Conservation (phyloP, 2,113 vertebrate species). For the Carassius gibelio region DNA sequence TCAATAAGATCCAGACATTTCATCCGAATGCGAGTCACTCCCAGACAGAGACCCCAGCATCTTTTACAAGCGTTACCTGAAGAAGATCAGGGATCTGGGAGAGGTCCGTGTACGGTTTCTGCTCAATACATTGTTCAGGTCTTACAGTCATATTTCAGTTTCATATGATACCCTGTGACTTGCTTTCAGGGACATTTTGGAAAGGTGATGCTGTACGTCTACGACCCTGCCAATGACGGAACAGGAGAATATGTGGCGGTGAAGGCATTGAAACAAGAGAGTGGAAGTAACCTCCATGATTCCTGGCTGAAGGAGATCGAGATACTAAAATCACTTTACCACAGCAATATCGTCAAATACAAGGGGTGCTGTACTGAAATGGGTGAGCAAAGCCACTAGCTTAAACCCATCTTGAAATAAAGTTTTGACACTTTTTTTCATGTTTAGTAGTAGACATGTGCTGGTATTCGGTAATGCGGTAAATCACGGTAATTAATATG, state of each 20-base stretch:
- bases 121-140: not conserved
- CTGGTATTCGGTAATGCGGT: too few relatives aligned
- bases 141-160: not conserved
- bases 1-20: conserved; percentile 78
- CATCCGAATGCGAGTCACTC: conserved; percentile 70
- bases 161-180: conserved; percentile 12
- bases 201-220: conserved; percentile 87
- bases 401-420: not conserved
- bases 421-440: too few relatives aligned
- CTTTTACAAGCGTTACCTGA: conserved; percentile 90
- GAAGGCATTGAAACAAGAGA: conserved; percentile 86
- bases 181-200: conserved; percentile 88
- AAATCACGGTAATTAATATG: too few relatives aligned
- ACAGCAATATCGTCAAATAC: conserved; percentile 92
- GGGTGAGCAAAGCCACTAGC: conserved; percentile 70
- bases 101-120: conserved; percentile 76
- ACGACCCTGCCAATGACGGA: conserved; percentile 87
- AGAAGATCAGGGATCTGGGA: conserved; percentile 84
- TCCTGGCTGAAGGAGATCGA: conserved; percentile 89
- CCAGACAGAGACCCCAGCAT: conserved; percentile 77
- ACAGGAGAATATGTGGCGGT: conserved; percentile 91
- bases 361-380: conserved; percentile 89
- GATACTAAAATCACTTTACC: conserved; percentile 87
- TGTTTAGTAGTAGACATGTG: too few relatives aligned
- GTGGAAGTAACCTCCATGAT: conserved; percentile 72